phyloP scores from a whole-genome alignment of 2,113 vertebrate species.

The Ahaetulla prasina region DNA sequence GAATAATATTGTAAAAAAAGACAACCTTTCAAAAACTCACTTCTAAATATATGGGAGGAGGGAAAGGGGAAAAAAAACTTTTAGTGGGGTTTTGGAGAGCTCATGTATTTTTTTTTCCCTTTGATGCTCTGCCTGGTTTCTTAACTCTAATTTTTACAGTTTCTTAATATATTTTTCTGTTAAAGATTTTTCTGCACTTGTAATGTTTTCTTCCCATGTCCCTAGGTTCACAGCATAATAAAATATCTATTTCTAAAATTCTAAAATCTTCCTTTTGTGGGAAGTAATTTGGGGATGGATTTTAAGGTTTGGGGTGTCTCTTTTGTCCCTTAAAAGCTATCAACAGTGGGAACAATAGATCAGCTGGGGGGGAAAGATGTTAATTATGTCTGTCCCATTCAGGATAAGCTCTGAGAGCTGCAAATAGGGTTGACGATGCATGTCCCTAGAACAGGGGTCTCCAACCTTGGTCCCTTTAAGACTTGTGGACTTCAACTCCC shows the following conservation, averaged over 20 bases:
- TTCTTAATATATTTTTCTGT: background rate
- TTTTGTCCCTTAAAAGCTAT: background rate
- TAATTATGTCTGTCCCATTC: background rate
- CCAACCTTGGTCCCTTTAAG: too few species aligned
- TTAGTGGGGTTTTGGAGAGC: background rate
- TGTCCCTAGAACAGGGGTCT: too few species aligned
- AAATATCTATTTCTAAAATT: background rate
- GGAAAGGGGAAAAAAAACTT: too few species aligned
- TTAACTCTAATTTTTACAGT: background rate
- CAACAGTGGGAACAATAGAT: background rate
- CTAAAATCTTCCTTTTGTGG: background rate
- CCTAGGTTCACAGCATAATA: background rate
- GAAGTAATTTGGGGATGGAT: background rate
- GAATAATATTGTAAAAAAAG: background rate
- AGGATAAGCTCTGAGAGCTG: background rate
- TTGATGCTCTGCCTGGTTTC: background rate
- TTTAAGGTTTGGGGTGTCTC: background rate
- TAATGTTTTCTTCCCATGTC: background rate
- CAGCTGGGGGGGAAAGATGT: background rate
- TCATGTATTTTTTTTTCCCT: background rate
- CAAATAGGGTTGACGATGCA: background rate
- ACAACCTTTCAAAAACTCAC: background rate
- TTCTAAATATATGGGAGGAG: background rate
- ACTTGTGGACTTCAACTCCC: too few species aligned
- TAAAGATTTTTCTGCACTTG: background rate